Base-by-base conservation (phyloP, 2,888 invertebrate genomes). In the Noctua comes region DNA sequence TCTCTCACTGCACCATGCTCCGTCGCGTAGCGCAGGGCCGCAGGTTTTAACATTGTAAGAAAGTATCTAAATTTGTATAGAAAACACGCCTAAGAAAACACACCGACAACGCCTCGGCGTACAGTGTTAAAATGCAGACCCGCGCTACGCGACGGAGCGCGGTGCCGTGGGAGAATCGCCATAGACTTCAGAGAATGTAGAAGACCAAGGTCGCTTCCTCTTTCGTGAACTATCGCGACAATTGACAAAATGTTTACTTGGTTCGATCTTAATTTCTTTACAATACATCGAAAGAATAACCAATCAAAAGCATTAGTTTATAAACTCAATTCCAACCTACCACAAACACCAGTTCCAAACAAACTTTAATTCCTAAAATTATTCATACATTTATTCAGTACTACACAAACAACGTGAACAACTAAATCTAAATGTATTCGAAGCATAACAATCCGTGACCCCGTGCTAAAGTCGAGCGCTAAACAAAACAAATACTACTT, bases 371-470 rank as follows among this genome's bases (percentile, higher is more conserved):
- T 65, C 57, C n/a, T 40, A 69, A 48, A 51, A 43, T 66, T 59
- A 77, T 62, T 70, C 69, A 77, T 66, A 70, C 31, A 66, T 77
- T 77, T 66, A 62, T 40, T 76, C 65, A 36, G 69, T 62, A 54
- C 11, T 36, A 64, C 79, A 79, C 80, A 84, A 79, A 68, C 73
- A 73, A 79, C 48, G 27, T 36, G 57, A 70, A 73, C 73, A 80
- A 66, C 74, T 76, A 85, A 83, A 84, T 80, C 78, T 62, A 66
- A 83, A 85, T 51, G 72, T 85, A 76, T 83, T 76, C 69, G 27
- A 70, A 85, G 64, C 75, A 83, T 84, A 84, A 85, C 83, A 85
- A 85, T 65, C 80, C 70, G 62, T 85, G 85, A 85, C 76, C 85
- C 83, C 83, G 75, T 68, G 80, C 70, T 73, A 76, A 83, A 83